Percentiles rank a stretch among this genome's conserved stretches.
Evolutionary conservation across 92 coral and sea anemone species (phyloP).

Genomic region (Paramuricea clavata): DNA sequence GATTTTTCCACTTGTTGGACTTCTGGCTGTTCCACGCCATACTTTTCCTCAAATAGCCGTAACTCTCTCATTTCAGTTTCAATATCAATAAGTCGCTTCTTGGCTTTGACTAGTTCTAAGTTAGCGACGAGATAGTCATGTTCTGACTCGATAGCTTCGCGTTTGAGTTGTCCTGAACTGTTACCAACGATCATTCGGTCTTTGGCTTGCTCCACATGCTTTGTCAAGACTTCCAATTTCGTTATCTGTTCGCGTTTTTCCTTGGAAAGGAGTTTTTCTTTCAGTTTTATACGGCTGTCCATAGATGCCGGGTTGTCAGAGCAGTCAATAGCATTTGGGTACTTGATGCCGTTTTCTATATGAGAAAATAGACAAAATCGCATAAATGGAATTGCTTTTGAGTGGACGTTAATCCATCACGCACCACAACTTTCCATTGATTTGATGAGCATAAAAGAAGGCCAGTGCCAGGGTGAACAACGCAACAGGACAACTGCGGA

Average conservation of each 20-base stretch:
- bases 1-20: not conserved
- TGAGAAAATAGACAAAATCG: not conserved
- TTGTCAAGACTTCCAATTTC: slow-evolving; percentile 73
- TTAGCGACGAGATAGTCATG: slow-evolving; percentile 89
- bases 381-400: not conserved
- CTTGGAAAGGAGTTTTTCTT: slow-evolving; percentile 66
- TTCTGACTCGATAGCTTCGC: slow-evolving; percentile 90
- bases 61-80: slow-evolving; percentile 86
- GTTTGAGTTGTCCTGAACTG: slow-evolving; percentile 67
- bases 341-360: not conserved
- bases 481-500: no score
- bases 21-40: slow-evolving; percentile 65
- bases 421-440: not conserved
- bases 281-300: slow-evolving; percentile 51
- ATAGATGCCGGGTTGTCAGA: slow-evolving; percentile 3
- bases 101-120: slow-evolving; percentile 84
- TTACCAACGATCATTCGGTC: slow-evolving; percentile 91
- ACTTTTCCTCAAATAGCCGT: slow-evolving; percentile 72
- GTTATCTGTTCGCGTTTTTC: slow-evolving; percentile 80
- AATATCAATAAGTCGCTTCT: slow-evolving; percentile 87
- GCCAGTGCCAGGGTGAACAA: no score
- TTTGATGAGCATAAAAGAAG: not conserved
- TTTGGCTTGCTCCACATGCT: slow-evolving; percentile 81
- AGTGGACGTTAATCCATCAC: not conserved
- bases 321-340: not conserved